phyloP scores from a whole-genome alignment of 2,888 invertebrate species.

The Eubasilissa splendida region DNA sequence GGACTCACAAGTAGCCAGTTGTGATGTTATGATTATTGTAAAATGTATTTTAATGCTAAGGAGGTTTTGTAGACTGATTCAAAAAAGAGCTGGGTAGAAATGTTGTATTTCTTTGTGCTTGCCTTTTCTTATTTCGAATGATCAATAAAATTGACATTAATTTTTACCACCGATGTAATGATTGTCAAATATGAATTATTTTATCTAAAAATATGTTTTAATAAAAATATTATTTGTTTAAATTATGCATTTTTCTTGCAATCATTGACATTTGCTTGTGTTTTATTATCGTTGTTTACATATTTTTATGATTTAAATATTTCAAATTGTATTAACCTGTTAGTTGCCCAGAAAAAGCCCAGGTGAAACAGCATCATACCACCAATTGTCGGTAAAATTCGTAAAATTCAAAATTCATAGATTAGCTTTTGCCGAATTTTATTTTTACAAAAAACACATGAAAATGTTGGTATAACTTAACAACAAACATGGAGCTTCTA shows the following conservation, averaged over 20 bases:
- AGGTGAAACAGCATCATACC: no score
- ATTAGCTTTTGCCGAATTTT: no score
- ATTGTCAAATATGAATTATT: slow-evolving; percentile 43
- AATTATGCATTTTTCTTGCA: slow-evolving; percentile 6
- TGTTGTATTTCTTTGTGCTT: slow-evolving; percentile 44
- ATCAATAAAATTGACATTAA: slow-evolving; percentile 42
- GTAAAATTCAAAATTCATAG: no score
- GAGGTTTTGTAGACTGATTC: slow-evolving; percentile 46
- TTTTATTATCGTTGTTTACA: no score
- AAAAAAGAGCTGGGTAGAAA: slow-evolving; percentile 42
- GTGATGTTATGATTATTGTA: slow-evolving; percentile 40
- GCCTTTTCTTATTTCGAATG: slow-evolving; percentile 44
- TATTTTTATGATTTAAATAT: no score
- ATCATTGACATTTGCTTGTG: not conserved
- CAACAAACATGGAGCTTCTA: no score
- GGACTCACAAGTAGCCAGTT: slow-evolving; percentile 44
- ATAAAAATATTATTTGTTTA: slow-evolving; percentile 47
- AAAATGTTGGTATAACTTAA: no score
- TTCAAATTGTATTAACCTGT: no score
- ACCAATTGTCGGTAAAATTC: no score
- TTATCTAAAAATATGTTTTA: slow-evolving; percentile 43
- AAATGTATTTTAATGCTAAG: slow-evolving; percentile 44
- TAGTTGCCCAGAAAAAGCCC: no score
- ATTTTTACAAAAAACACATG: no score
- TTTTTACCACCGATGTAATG: slow-evolving; percentile 44